These are phyloP conservation scores for Tamandua tetradactyla DNA, from an alignment of 2,797 vertebrate species.

Conservation along the genomic window DNA sequence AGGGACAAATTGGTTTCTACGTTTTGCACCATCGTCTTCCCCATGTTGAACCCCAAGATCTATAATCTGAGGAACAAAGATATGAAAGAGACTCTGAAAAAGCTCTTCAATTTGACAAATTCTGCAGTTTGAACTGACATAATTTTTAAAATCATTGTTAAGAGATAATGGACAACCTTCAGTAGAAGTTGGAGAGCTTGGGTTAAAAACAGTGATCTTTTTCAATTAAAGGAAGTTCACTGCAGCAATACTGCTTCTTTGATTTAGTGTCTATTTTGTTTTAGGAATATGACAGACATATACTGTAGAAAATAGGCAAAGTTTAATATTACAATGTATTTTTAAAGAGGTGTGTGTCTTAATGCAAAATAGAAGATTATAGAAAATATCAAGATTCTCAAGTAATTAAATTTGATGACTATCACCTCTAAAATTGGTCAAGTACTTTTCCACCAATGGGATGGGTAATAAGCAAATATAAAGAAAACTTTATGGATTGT, in stretches of 20 bases:
- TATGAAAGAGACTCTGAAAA: too few relatives aligned
- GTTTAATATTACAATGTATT: too few relatives aligned
- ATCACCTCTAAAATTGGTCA: not conserved
- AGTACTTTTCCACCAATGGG: too few relatives aligned
- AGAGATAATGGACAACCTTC: not conserved
- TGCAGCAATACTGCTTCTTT: not conserved
- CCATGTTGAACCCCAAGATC: too few relatives aligned
- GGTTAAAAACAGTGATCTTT: not conserved
- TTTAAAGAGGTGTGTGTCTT: too few relatives aligned
- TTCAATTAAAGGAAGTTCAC: not conserved
- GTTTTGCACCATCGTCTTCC: too few relatives aligned
- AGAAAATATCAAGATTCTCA: not conserved
- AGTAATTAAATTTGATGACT: not conserved
- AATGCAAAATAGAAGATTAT: too few relatives aligned
- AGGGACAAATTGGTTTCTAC: too few relatives aligned
- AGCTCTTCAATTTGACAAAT: too few relatives aligned
- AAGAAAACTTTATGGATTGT: too few relatives aligned
- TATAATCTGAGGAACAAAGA: too few relatives aligned
- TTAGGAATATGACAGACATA: not conserved
- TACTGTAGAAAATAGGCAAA: not conserved
- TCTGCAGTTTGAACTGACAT: not conserved
- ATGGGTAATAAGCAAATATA: too few relatives aligned
- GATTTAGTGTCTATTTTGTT: not conserved
- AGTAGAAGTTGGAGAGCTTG: fast-evolving
- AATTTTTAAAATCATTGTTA: not conserved